phyloP scores from a whole-genome alignment of 92 coral and sea anemone genomes.

The Porites cylindrica region DNA sequence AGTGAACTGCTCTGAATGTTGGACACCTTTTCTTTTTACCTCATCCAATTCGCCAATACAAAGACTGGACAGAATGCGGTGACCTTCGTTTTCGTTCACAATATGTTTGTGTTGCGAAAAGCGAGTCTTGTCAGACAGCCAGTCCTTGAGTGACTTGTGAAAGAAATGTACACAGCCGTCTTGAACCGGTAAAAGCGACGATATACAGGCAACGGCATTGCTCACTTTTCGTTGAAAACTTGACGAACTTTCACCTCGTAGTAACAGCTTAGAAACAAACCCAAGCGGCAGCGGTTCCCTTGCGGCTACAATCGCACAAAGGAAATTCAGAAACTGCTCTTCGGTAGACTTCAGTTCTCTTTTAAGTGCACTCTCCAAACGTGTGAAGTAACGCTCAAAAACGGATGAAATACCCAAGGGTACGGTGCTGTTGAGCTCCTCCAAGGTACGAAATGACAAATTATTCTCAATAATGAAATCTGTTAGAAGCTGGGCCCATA shows the following conservation, averaged over 20 bases:
- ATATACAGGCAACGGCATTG: conserved; percentile 23
- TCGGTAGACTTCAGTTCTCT: not conserved
- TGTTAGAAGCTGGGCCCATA: conserved; percentile 6
- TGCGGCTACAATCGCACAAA: conserved; percentile 1
- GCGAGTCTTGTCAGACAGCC: conserved; percentile 8
- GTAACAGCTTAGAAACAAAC: conserved; percentile 1
- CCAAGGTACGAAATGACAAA: not conserved
- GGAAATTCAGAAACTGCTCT: conserved; percentile 4
- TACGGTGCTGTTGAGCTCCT: not conserved
- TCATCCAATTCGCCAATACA: conserved; percentile 31
- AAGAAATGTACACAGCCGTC: conserved; percentile 44
- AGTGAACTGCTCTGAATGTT: not conserved
- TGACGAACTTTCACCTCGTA: not conserved
- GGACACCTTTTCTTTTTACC: conserved; percentile 24
- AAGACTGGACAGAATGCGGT: conserved; percentile 38
- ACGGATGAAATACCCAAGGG: conserved; percentile 13
- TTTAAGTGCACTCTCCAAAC: not conserved
- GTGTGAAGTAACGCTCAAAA: not conserved
- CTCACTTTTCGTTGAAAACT: not conserved
- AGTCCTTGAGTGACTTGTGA: conserved; percentile 64
- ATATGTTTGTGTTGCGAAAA: conserved; percentile 13
- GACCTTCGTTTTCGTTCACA: conserved; percentile 47
- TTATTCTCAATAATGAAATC: conserved; percentile 2
- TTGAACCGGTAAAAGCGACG: conserved; percentile 45
- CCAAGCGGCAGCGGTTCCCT: conserved; percentile 30